Evolutionary conservation across 2,888 invertebrate genomes (phyloP).

Genomic region (Plebejus melissa): DNA sequence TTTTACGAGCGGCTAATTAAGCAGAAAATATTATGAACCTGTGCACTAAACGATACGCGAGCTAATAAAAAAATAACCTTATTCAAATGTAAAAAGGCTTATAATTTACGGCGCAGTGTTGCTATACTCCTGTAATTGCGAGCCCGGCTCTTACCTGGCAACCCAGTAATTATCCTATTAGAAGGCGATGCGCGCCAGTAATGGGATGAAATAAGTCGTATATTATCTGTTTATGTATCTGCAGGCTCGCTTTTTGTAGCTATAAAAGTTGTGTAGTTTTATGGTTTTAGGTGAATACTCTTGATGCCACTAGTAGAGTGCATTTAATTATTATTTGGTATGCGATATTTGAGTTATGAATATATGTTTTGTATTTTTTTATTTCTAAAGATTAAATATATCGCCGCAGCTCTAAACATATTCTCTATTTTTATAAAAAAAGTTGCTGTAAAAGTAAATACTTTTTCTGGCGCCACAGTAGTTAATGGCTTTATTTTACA

Average conservation of each 20-base stretch:
- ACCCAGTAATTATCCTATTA: constrained; percentile 42
- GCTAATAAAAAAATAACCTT: constrained; percentile 22
- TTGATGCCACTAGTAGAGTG: background rate
- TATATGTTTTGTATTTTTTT: background rate
- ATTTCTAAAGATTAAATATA: background rate
- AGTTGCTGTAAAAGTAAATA: no score
- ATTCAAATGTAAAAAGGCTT: background rate
- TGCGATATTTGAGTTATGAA: background rate
- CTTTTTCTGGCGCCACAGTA: no score
- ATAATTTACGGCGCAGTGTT: constrained; percentile 25
- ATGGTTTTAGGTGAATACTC: constrained; percentile 13
- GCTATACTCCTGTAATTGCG: constrained; percentile 35
- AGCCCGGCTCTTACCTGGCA: constrained; percentile 37
- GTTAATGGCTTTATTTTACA: no score
- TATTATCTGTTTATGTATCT: constrained; percentile 32
- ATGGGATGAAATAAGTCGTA: constrained; percentile 35
- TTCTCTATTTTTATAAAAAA: no score
- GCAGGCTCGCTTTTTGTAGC: constrained; percentile 15
- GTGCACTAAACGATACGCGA: background rate
- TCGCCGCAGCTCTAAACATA: no score
- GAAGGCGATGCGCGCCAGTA: constrained; percentile 32
- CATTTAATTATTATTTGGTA: constrained; percentile 1
- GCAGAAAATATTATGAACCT: background rate
- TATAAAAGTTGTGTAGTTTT: constrained; percentile 19
- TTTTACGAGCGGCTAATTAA: background rate